Evolutionary conservation across 2,888 invertebrate genomes (phyloP), one percentile per base, ranked within the genome.

Genomic region (Coenonympha arcania): DNA sequence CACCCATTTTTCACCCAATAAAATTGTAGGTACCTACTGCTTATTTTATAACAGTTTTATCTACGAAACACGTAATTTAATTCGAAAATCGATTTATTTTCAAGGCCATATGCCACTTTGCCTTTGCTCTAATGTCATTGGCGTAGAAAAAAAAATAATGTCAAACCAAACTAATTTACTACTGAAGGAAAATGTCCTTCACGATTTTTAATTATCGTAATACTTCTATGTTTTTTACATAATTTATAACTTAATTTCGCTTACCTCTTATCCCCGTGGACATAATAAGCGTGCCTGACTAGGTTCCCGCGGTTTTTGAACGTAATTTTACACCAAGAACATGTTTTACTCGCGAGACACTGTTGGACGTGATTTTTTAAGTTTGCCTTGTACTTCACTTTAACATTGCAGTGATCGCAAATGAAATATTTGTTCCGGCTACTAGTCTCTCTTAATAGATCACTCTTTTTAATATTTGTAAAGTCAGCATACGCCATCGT

Each of bases 281-380:
- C 56, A 19, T 46, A 42, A 6, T 41, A 50, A 1, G 55, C 51
- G n/a, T 71, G 69, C 4, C 50, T 53, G 1, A 52, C 59, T 1
- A 70, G 41, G 42, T 69, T 69, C 0, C 68, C 71, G 4, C 59
- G 54, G 26, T 65, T 69, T 44, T 54, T 60, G 36, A 71, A 70
- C 6, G 41, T 30, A n/a, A 67, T 28, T 3, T 60, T 59, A 40
- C 70, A 70, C 65, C 65, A 67, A 3, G 24, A 51, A 28, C 71
- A 70, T 9, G 50, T 41, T 20, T 53, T 1, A 37, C 40, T 36
- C 1, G 22, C 11, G 5, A 46, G 11, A 30, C 60, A 60, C 3
- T 26, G 18, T 3, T 11, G 0, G 1, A 58, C 8, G 33, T 60
- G 60, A 11, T 52, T 41, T 13, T n/a, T 1, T 4, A 56, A 1